Evolutionary conservation across 2,888 invertebrate species (phyloP).

Genomic region (Teinopalpus imperialis): DNA sequence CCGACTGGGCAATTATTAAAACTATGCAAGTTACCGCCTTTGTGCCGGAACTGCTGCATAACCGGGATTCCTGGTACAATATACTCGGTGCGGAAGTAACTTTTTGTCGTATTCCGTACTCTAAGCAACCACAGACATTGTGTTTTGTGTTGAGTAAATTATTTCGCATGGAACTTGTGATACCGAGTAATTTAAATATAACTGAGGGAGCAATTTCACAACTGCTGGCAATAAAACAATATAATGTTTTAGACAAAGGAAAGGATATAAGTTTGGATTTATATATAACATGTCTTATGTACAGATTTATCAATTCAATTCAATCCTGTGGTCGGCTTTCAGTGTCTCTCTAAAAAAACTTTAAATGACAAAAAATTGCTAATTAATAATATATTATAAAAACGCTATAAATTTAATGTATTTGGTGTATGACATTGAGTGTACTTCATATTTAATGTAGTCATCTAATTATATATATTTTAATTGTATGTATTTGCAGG

Average conservation of each 20-base stretch:
- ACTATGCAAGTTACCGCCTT: slow-evolving; percentile 27
- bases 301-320: too few relatives aligned
- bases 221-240: slow-evolving; percentile 1
- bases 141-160: slow-evolving; percentile 4
- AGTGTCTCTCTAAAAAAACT: too few relatives aligned
- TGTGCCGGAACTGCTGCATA: slow-evolving; percentile 25
- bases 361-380: too few relatives aligned
- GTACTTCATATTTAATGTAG: too few relatives aligned
- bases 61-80: slow-evolving; percentile 13
- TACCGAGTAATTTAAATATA: slow-evolving; percentile 9
- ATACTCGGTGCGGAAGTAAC: slow-evolving; percentile 2
- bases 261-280: background rate
- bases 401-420: too few relatives aligned
- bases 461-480: too few relatives aligned
- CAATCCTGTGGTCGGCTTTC: too few relatives aligned
- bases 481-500: too few relatives aligned
- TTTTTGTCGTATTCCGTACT: slow-evolving; percentile 11
- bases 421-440: too few relatives aligned
- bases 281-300: too few relatives aligned
- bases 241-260: background rate
- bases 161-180: slow-evolving; percentile 7
- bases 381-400: too few relatives aligned
- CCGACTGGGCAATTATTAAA: slow-evolving; percentile 31
- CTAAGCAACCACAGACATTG: slow-evolving; percentile 12
- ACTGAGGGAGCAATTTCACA: background rate